Evolutionary conservation across 2,888 invertebrate genomes (phyloP).

Genomic region (Congeria kusceri): DNA sequence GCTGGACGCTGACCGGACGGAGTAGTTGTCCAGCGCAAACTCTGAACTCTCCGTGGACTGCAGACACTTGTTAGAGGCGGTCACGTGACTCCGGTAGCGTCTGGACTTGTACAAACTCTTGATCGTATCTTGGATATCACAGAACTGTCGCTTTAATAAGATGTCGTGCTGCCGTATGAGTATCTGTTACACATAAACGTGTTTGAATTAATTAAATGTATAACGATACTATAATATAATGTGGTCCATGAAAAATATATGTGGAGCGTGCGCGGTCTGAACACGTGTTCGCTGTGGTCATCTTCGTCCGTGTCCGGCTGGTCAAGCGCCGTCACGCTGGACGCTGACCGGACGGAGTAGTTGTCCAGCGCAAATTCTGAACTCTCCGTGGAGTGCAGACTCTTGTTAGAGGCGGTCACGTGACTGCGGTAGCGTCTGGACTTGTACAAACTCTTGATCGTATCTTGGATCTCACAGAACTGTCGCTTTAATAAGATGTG

Average conservation of each 20-base stretch:
- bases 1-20: slow-evolving; percentile 72
- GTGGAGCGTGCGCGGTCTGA: slow-evolving; percentile 74
- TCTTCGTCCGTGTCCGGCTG: slow-evolving; percentile 55
- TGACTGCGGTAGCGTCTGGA: slow-evolving; percentile 24
- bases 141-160: slow-evolving; percentile 77
- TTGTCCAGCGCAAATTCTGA: slow-evolving; percentile 67
- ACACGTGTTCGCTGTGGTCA: slow-evolving; percentile 53
- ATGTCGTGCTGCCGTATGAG: slow-evolving; percentile 78
- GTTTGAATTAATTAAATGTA: background rate
- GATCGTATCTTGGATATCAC: slow-evolving; percentile 78
- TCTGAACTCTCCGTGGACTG: slow-evolving; percentile 58
- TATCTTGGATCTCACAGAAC: slow-evolving; percentile 78
- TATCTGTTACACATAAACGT: slow-evolving; percentile 70
- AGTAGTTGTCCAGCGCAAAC: slow-evolving; percentile 66
- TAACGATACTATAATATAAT: no score
- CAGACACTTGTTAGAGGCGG: slow-evolving; percentile 53
- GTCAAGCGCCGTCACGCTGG: slow-evolving; percentile 70
- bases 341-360: slow-evolving; percentile 70
- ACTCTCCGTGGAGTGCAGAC: slow-evolving; percentile 56
- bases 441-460: slow-evolving; percentile 69
- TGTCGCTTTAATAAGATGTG: slow-evolving; percentile 78
- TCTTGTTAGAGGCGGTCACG: slow-evolving; percentile 49
- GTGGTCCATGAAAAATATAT: no score
- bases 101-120: slow-evolving; percentile 61
- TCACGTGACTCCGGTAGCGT: slow-evolving; percentile 16